Evolutionary conservation across 2,888 invertebrate genomes (phyloP), one percentile per base, ranked within the genome.

Genomic region (Euphydryas editha): DNA sequence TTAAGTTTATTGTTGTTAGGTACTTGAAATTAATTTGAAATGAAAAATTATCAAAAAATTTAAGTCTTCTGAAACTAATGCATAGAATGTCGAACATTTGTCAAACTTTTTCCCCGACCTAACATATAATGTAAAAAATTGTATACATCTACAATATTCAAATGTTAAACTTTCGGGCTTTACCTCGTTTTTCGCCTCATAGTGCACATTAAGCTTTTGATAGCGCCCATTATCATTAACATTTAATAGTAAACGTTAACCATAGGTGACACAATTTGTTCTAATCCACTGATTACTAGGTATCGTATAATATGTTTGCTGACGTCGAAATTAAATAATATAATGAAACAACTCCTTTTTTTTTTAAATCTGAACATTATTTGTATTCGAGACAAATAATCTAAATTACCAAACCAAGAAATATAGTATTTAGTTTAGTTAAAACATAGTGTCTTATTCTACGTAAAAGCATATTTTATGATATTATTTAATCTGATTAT

Each of bases 401-500:
- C 30, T 30, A 30, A 30, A 30, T 30, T 30, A 30, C 30, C 4
- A 8, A 7, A 30, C 1, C n/a, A n/a, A n/a, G n/a, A n/a, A n/a
- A n/a, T n/a, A n/a, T n/a, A n/a, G n/a, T n/a, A n/a, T n/a, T n/a
- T n/a, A n/a, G n/a, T n/a, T n/a, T 30, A 30, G 30, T 2, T 4
- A 30, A 30, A 30, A 30, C 30, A 8, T 30, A 30, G 30, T 2
- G 8, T 8, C 2, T 30, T n/a, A 3, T 44, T 44, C 2, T n/a
- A 44, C 5, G 42, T 44, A 44, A n/a, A n/a, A 39, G 15, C 4
- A 39, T 39, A 39, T 3, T 15, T 15, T 49, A 49, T 49, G 15
- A 49, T 15, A 5, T 20, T 6, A 21, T 62, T 63, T 63, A 47
- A 58, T 58, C 58, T 49, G 11, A 64, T 20, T 59, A n/a, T 30